These are phyloP conservation scores for Diabrotica undecimpunctata DNA, from an alignment of 1,140 invertebrate genomes.

Conservation along the genomic window DNA sequence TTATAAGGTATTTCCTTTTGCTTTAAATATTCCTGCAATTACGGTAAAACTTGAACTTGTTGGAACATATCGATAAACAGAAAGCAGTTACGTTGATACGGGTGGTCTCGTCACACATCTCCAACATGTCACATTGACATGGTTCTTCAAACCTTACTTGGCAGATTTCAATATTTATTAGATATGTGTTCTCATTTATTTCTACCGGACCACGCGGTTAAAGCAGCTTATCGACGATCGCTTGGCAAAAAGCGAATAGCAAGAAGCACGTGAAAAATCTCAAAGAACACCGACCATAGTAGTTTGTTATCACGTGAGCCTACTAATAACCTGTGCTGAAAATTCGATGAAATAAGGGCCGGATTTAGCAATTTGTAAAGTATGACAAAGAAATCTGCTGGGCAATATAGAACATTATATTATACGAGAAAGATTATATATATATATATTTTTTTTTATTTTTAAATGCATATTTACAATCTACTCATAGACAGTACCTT, in stretches of 20 bases:
- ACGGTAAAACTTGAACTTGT: no score
- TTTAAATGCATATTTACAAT: no score
- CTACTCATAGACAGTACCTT: no score
- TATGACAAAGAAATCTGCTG: no score
- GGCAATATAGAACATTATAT: no score
- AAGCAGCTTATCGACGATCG: slow-evolving; percentile 28
- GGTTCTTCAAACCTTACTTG: slow-evolving; percentile 35
- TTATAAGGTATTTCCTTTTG: no score
- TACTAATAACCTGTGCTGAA: slow-evolving; percentile 31
- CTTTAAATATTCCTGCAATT: no score
- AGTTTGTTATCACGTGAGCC: slow-evolving; percentile 30
- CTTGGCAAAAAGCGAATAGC: slow-evolving; percentile 4
- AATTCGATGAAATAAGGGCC: slow-evolving; percentile 24
- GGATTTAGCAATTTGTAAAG: no score
- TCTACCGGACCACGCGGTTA: slow-evolving; percentile 16
- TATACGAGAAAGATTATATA: no score
- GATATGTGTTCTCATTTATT: slow-evolving; percentile 31
- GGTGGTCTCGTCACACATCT: slow-evolving; percentile 28
- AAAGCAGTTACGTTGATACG: slow-evolving; percentile 14
- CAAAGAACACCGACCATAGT: slow-evolving; percentile 27
- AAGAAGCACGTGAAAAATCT: slow-evolving; percentile 25
- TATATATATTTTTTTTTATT: no score
- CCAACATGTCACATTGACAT: slow-evolving; percentile 31
- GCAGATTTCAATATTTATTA: slow-evolving; percentile 34
- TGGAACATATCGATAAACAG: not conserved